Percentiles rank a stretch among this genome's conserved stretches.
Evolutionary conservation across 2,113 vertebrate genomes (phyloP).

Genomic region (Dinomys branickii): DNA sequence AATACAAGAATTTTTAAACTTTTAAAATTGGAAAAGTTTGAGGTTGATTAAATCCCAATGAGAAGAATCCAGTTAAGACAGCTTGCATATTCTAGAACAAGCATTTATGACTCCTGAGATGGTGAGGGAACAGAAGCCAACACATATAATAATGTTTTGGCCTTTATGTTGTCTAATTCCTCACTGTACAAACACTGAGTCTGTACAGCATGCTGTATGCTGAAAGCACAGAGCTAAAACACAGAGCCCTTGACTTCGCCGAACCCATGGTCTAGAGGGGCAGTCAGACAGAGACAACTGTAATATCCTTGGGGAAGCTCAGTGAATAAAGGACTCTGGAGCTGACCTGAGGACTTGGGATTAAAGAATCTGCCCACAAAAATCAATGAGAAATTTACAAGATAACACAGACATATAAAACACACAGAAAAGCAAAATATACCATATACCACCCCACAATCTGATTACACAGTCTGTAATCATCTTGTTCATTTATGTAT

Average conservation of each 20-base stretch:
- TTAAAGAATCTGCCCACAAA: not conserved
- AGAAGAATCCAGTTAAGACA: not conserved
- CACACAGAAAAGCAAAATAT: not conserved
- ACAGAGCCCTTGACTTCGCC: not conserved
- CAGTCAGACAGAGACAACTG: not conserved
- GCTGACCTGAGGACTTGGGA: not conserved
- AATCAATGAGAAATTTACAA: slow-evolving; percentile 15
- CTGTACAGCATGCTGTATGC: not conserved
- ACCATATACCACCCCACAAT: not conserved
- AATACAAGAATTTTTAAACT: not conserved
- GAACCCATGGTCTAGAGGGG: not conserved
- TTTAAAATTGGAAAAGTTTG: not conserved
- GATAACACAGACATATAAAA: not conserved
- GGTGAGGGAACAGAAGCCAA: not conserved
- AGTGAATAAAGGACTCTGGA: not conserved
- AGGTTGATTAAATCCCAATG: not conserved
- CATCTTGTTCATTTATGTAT: not conserved
- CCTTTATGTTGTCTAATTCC: not conserved
- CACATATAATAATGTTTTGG: not conserved
- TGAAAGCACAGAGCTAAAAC: not conserved
- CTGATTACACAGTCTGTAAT: not conserved
- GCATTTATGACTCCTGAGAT: not conserved
- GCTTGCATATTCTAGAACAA: not conserved
- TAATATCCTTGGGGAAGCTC: not conserved
- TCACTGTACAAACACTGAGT: not conserved